Percentiles rank a stretch among this genome's conserved stretches.
phyloP scores from a whole-genome alignment of 2,888 invertebrate genomes.

The Suillia variegata region DNA sequence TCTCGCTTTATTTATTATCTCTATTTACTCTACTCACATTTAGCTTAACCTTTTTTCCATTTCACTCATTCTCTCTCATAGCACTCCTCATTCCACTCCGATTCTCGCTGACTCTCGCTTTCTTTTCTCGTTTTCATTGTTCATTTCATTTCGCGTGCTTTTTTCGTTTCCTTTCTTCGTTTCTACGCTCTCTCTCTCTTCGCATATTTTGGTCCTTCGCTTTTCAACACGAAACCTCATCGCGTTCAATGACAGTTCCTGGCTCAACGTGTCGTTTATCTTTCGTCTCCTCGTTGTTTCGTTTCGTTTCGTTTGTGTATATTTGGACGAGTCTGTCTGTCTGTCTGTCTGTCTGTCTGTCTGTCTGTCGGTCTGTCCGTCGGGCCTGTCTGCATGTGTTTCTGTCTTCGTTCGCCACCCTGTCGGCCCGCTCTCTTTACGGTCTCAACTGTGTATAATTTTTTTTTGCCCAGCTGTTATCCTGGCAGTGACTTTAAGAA shows the following conservation, averaged over 20 bases:
- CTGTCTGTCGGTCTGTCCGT: not conserved
- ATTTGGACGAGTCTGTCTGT: not conserved
- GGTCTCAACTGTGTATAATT: no score
- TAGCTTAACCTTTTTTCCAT: no score
- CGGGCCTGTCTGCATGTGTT: no score
- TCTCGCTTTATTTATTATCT: no score
- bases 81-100: no score
- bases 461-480: constrained; percentile 18
- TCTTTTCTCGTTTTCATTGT: no score
- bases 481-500: constrained; percentile 19
- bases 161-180: not conserved
- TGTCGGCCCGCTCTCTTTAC: no score
- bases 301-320: not conserved
- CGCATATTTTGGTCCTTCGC: not conserved
- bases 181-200: not conserved
- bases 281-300: constrained; percentile 5
- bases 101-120: no score
- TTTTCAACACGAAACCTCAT: constrained; percentile 7
- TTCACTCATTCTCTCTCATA: no score
- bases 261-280: not conserved
- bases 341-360: not conserved
- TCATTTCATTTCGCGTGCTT: constrained; percentile 22
- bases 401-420: not conserved
- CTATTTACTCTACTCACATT: no score
- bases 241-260: not conserved